Conservation (phyloP, 2,113 vertebrate species). For the Naja naja region DNA sequence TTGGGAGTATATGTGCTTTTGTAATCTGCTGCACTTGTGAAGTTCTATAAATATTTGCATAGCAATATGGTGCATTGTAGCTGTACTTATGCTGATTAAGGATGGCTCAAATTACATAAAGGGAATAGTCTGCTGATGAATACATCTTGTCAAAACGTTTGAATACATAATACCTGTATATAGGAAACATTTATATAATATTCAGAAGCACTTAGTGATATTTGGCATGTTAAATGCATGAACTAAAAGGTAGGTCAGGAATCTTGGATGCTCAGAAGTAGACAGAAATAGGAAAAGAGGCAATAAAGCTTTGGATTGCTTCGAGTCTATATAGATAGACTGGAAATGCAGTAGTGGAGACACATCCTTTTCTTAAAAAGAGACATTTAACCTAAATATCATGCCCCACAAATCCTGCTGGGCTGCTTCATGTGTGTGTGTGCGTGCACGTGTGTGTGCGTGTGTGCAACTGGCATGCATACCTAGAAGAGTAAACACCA, state of each 20-base stretch:
- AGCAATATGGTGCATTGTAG: not conserved
- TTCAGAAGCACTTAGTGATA: not conserved
- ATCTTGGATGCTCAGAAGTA: not conserved
- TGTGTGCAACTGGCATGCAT: too few species aligned
- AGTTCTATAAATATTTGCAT: not conserved
- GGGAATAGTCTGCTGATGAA: not conserved
- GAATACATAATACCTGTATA: not conserved
- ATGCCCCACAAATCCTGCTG: too few species aligned
- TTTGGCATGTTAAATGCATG: not conserved
- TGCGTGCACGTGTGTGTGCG: too few species aligned
- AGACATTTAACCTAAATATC: too few species aligned
- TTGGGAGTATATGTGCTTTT: not conserved
- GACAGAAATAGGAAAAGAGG: not conserved
- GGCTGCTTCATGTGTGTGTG: too few species aligned
- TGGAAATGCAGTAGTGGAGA: not conserved
- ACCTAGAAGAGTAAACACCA: too few species aligned
- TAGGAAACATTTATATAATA: not conserved
- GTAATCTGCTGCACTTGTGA: not conserved
- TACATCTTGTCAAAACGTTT: not conserved
- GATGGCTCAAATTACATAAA: not conserved
- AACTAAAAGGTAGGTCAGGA: not conserved
- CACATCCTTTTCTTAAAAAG: not conserved
- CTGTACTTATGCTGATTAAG: not conserved
- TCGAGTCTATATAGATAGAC: not conserved
- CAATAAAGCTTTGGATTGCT: not conserved